Evolutionary conservation across 2,797 vertebrate genomes (phyloP).

Genomic region (Mastacembelus armatus): DNA sequence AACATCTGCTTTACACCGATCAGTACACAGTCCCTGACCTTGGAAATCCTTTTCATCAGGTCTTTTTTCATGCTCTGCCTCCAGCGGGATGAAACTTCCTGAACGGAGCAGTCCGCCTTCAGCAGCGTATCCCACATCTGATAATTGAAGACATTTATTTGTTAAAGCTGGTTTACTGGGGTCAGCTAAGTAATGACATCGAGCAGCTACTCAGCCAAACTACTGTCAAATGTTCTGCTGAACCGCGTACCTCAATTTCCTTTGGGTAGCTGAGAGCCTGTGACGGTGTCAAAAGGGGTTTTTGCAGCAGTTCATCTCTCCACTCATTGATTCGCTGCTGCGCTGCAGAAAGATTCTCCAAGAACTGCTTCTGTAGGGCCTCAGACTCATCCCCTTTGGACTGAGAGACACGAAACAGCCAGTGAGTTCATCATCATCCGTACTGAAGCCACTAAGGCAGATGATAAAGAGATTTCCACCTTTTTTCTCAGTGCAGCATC

Average conservation of each 20-base stretch:
- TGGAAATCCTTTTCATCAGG: slow-evolving; percentile 73
- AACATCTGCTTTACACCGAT: background rate
- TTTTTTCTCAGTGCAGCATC: slow-evolving; percentile 44
- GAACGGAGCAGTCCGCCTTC: slow-evolving; percentile 63
- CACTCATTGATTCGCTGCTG: slow-evolving; percentile 50
- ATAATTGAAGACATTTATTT: background rate
- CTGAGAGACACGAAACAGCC: slow-evolving; percentile 26
- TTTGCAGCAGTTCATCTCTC: slow-evolving; percentile 58
- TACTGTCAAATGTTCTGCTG: background rate
- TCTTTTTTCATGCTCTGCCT: slow-evolving; percentile 51
- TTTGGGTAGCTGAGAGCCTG: slow-evolving; percentile 53
- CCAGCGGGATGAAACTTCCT: slow-evolving; percentile 67
- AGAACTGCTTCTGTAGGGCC: slow-evolving; percentile 11
- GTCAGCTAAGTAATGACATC: too few relatives aligned
- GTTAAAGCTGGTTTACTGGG: background rate
- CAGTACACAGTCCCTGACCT: slow-evolving; percentile 41
- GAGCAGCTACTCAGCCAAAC: too few relatives aligned
- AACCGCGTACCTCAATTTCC: slow-evolving; percentile 75
- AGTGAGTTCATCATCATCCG: background rate
- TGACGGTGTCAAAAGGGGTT: background rate
- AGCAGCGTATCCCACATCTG: slow-evolving; percentile 82
- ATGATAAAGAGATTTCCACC: background rate
- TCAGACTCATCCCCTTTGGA: slow-evolving; percentile 38
- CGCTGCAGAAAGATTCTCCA: fast-evolving
- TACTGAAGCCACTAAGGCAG: fast-evolving